Base-by-base conservation (phyloP, 2,888 invertebrate genomes). In the Aphodius granarius region DNA sequence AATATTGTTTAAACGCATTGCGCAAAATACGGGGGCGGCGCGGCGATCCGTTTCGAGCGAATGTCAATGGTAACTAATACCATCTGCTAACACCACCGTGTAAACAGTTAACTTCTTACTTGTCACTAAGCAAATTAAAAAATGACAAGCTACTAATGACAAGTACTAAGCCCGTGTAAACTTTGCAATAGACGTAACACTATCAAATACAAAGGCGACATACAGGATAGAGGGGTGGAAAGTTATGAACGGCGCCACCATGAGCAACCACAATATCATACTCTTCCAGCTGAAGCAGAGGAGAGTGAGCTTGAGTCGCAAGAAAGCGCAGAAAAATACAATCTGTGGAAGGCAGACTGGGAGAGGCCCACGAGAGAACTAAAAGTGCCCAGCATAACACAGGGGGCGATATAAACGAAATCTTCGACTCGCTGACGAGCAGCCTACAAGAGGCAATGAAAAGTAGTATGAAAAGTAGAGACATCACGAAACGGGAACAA, bases 291-390 rank as follows among this genome's bases (percentile, higher is more conserved):
- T 66, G 15, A 2, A 1, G 15, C 13, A 13, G 22, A 73, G 3
- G 17, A 3, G n/a, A 1, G 9, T 2, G 16, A 21, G 13, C 2
- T 0, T 15, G 21, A 63, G 9, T 13, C n/a, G 9, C 16, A 0
- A 5, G 20, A 15, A 16, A 9, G 17, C 16, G 4, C n/a, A 22
- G 23, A 3, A 16, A 16, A 18, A 19, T 75, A 75, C 3, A 75
- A 72, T 19, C n/a, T 72, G 1, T 43, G 19, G 2, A 72, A 23
- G 43, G 75, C 75, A 1, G 62, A 75, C 62, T 75, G 75, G 75
- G 18, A 72, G 3, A 3, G 5, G 15, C 16, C 72, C 4, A n/a
- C 15, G 2, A 3, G 5, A 16, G 15, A 2, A 6, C 17, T 63
- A n/a, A 19, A 19, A 0, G 5, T 16, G 3, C 17, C 43, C 0